These are phyloP conservation scores for Lateolabrax maculatus DNA, from an alignment of 2,797 vertebrate genomes.

Conservation along the genomic window DNA sequence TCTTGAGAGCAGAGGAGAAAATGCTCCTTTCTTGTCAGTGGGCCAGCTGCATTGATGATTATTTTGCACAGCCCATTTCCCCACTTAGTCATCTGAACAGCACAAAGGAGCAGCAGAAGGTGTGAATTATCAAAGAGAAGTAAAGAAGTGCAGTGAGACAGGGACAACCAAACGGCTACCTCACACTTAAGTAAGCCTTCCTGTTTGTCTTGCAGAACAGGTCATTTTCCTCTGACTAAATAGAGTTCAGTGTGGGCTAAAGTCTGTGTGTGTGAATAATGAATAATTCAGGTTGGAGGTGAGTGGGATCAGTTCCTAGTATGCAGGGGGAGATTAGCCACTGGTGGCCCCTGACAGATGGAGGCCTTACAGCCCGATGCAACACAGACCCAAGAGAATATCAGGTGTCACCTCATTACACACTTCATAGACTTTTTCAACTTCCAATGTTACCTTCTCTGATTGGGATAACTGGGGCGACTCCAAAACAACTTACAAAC, in stretches of 20 bases:
- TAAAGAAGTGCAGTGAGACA: slow-evolving; percentile 63
- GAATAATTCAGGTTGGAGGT: slow-evolving; percentile 82
- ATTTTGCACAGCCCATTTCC: slow-evolving; percentile 86
- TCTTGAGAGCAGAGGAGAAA: slow-evolving; percentile 63
- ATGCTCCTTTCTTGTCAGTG: slow-evolving; percentile 73
- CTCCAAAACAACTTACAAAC: slow-evolving; percentile 30
- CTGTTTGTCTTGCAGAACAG: slow-evolving; percentile 80
- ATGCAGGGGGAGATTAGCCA: slow-evolving; percentile 81
- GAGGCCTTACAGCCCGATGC: slow-evolving; percentile 81
- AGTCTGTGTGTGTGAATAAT: slow-evolving; percentile 77
- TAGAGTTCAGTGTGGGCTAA: slow-evolving; percentile 67
- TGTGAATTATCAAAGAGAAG: slow-evolving; percentile 79
- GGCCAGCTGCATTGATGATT: slow-evolving; percentile 85
- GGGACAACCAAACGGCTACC: slow-evolving; percentile 71
- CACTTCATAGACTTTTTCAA: slow-evolving; percentile 81
- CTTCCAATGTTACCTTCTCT: slow-evolving; percentile 69
- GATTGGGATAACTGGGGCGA: slow-evolving; percentile 61
- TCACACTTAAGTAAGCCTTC: slow-evolving; percentile 66
- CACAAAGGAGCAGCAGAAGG: slow-evolving; percentile 82
- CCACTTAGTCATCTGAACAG: slow-evolving; percentile 83
- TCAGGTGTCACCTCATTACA: slow-evolving; percentile 86
- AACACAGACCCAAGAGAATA: slow-evolving; percentile 78
- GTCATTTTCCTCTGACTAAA: slow-evolving; percentile 69
- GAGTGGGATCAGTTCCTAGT: slow-evolving; percentile 79
- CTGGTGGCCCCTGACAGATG: slow-evolving; percentile 84